Base-by-base conservation (phyloP, 2,797 vertebrate genomes). In the Myotis findleyi region DNA sequence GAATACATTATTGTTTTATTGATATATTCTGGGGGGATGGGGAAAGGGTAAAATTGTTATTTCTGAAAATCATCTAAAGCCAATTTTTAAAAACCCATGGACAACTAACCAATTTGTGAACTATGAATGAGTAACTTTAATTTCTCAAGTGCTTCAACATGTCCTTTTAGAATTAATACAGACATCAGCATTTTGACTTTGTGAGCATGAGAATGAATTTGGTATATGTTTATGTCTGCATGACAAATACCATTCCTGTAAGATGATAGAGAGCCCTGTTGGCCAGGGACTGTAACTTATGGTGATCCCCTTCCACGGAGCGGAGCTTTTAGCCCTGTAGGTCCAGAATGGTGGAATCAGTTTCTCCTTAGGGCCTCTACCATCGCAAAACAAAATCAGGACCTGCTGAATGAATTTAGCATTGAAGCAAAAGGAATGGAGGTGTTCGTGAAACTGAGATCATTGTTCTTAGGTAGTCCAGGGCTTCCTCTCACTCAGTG, bases 31-130 rank as follows among this genome's bases (percentile, higher is more conserved):
- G 16, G 25, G 55, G 64, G 81, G 25, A 44, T 7, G 1, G 53
- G 2, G 1, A 72, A 93, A 20, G 51, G 25, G 41, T 68, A 14
- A 71, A 87, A 57, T 47, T 85, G 8, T 38, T 36, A 73, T 82
- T 91, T 85, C 72, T 88, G 66, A 83, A 95, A 93, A 86, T 41
- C 72, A 33, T 64, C 47, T 79, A n/a, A 88, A 92, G 47, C 80
- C 12, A 44, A n/a, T 71, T 86, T 95, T 80, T 80, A 49, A 71
- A 76, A 82, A 90, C 18, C 7, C 44, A 20, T 25, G 5, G 25
- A n/a, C 76, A 92, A 49, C 86, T 80, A 87, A 89, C 57, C 51
- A n/a, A 2, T 36, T 69, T 87, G 33, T 82, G 49, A 88, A 69
- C n/a, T 57, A 38, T 77, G n/a, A 75, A 62, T 69, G 14, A 87